A percentile compares a stretch with the other conserved stretches of the same genome.
Evolutionary conservation across 2,888 invertebrate species (phyloP).

Genomic region (Caenorhabditis japonica): DNA sequence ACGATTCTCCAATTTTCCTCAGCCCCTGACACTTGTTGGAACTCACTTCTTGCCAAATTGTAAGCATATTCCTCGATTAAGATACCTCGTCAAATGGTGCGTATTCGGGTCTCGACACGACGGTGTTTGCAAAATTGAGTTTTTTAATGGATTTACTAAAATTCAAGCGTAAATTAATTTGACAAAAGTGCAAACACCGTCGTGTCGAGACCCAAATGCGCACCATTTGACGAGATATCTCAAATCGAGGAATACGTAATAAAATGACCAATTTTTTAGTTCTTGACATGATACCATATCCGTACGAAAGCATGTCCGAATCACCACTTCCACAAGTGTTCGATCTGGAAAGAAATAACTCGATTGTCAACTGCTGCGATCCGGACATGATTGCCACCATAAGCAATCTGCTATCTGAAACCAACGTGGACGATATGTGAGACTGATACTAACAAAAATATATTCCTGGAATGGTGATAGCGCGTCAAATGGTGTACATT

Average conservation of each 20-base stretch:
- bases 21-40: slow-evolving; percentile 67
- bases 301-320: slow-evolving; percentile 59
- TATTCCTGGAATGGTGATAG: too few species aligned
- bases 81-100: too few species aligned
- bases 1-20: slow-evolving; percentile 46
- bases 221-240: too few species aligned
- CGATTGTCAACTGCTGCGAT: slow-evolving; percentile 49
- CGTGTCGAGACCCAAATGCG: too few species aligned
- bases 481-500: too few species aligned
- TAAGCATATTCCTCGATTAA: slow-evolving; percentile 44
- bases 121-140: too few species aligned
- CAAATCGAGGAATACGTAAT: too few species aligned
- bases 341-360: slow-evolving; percentile 30
- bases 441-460: slow-evolving; percentile 16
- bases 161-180: too few species aligned
- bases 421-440: slow-evolving; percentile 67
- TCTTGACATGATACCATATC: slow-evolving; percentile 65
- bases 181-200: too few species aligned
- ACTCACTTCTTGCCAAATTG: slow-evolving; percentile 70
- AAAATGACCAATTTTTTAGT: slow-evolving; percentile 50
- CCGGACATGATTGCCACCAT: slow-evolving; percentile 46
- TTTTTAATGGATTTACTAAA: too few species aligned
- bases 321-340: slow-evolving; percentile 55
- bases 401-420: slow-evolving; percentile 49
- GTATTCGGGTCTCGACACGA: slow-evolving; percentile 59